Conservation (phyloP, 2,113 vertebrate genomes). For the Perccottus glenii region DNA sequence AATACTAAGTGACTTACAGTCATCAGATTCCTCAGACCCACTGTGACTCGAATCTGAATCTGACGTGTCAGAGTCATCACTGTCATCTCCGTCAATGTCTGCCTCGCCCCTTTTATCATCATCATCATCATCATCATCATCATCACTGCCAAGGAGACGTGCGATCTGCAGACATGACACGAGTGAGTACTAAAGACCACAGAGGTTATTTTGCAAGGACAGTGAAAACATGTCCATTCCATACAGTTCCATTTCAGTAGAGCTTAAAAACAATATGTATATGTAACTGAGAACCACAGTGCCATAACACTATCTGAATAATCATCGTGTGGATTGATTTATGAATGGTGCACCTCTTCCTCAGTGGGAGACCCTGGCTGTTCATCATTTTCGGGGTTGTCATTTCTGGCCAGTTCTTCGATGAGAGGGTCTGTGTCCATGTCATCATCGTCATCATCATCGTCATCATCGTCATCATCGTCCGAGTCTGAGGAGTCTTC, state of each 20-base stretch:
- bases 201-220: no score
- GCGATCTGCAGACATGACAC: conserved; percentile 71
- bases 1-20: conserved; percentile 82
- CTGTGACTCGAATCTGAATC: neutral
- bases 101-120: neutral
- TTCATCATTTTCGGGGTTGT: conserved; percentile 64
- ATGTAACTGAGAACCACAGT: no score
- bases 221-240: no score
- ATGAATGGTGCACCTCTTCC: conserved; percentile 73
- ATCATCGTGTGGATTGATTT: no score
- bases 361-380: conserved; percentile 80
- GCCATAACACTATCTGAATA: no score
- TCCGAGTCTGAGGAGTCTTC: conserved; percentile 85
- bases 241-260: no score
- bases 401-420: conserved; percentile 83
- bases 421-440: conserved; percentile 89
- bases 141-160: conserved; percentile 85
- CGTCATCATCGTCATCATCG: conserved; percentile 85
- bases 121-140: conserved; percentile 80
- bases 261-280: no score
- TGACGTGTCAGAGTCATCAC: neutral
- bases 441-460: no score
- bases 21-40: conserved; percentile 40
- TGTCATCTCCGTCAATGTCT: neutral
- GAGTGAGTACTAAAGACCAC: no score